These are phyloP conservation scores for Parauchenoglanis ngamensis DNA, from an alignment of 2,797 vertebrate genomes.

Conservation along the genomic window DNA sequence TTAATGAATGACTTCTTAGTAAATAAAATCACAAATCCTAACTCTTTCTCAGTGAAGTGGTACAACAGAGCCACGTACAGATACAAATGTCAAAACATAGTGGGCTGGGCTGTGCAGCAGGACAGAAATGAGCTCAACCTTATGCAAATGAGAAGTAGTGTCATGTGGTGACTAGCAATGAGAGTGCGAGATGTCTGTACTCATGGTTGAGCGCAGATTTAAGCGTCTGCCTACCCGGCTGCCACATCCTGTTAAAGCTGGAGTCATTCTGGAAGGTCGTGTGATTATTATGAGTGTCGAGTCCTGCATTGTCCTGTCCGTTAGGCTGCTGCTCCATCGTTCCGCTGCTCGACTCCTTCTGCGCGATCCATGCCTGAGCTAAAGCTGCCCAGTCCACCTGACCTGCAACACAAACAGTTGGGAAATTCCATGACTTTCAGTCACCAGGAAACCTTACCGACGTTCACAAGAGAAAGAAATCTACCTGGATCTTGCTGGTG, in stretches of 20 bases:
- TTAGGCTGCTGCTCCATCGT: constrained; percentile 75
- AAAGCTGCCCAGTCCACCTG: constrained; percentile 99
- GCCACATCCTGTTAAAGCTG: constrained; percentile 95
- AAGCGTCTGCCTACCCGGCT: constrained; percentile 82
- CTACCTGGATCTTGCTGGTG: constrained; percentile 97
- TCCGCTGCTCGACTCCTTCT: constrained; percentile 90
- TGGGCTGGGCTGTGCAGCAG: not conserved
- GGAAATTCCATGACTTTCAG: not conserved
- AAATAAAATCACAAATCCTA: not conserved
- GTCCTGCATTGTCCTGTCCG: constrained; percentile 42
- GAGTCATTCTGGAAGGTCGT: constrained; percentile 88
- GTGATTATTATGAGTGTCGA: constrained; percentile 83
- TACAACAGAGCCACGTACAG: not conserved
- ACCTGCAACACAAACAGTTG: constrained; percentile 69
- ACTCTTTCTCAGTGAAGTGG: not conserved
- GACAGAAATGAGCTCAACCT: not conserved
- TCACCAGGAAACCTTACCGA: not conserved
- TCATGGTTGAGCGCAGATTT: not conserved
- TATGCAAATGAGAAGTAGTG: not conserved
- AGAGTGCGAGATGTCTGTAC: not conserved
- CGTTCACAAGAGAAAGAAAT: constrained; percentile 48
- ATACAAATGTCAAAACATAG: not conserved
- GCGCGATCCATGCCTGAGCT: constrained; percentile 99
- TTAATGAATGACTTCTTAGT: not conserved
- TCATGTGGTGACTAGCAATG: not conserved